These are phyloP conservation scores for Euleptes europaea DNA, from an alignment of 2,113 vertebrate species.

Conservation along the genomic window DNA sequence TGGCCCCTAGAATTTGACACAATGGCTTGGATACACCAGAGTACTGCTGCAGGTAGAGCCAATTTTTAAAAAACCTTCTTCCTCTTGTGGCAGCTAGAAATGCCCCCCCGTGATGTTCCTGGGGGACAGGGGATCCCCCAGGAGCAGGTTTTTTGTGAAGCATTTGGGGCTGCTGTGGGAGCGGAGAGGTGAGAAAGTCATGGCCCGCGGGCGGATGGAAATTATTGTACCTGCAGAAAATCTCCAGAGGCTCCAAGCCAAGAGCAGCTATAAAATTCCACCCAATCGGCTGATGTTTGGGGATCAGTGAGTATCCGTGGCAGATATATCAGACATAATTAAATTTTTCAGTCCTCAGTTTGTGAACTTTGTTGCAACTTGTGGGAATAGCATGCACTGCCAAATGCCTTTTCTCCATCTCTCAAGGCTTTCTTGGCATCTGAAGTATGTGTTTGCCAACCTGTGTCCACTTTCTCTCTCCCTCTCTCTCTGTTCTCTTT, in stretches of 20 bases:
- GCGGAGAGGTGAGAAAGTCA: too few species aligned
- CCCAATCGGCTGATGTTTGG: neutral
- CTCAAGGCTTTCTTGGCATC: conserved; percentile 34
- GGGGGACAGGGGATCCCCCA: too few species aligned
- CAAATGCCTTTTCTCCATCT: conserved; percentile 21
- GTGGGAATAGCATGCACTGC: conserved; percentile 27
- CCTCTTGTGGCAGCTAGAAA: too few species aligned
- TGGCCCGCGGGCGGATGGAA: too few species aligned
- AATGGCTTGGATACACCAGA: neutral
- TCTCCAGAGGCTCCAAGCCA: too few species aligned
- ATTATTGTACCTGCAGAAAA: too few species aligned
- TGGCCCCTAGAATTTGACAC: neutral
- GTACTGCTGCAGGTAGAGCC: too few species aligned
- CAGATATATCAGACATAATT: neutral
- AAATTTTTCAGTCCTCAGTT: conserved; percentile 39
- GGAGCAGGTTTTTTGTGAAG: too few species aligned
- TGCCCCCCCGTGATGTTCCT: too few species aligned
- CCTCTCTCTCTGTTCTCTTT: conserved; percentile 26
- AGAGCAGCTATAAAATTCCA: neutral
- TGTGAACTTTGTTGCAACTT: conserved; percentile 60
- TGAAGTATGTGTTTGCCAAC: conserved; percentile 39
- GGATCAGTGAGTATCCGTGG: neutral
- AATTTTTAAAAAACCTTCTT: too few species aligned
- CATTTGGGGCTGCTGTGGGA: too few species aligned
- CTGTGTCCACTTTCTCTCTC: neutral